Evolutionary conservation across 2,797 vertebrate genomes (phyloP).

Genomic region (Hippopotamyrus pictus): DNA sequence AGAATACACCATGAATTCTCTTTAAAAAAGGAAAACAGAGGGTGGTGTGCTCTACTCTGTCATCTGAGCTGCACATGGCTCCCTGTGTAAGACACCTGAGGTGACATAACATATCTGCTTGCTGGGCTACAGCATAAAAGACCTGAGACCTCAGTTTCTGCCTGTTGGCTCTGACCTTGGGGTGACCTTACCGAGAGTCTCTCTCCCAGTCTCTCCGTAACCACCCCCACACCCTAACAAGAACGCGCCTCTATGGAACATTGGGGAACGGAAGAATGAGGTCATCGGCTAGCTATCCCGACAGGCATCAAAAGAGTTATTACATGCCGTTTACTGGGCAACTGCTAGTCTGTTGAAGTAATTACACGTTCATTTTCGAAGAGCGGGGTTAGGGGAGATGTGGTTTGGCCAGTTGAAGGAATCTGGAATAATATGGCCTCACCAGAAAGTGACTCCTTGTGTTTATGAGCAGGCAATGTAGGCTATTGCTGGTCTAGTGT

Average conservation of each 20-base stretch:
- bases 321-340: conserved; percentile 13
- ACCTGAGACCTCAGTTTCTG: background rate
- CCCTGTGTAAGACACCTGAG: background rate
- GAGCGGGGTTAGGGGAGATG: conserved; percentile 9
- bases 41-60: too few species aligned
- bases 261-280: conserved; percentile 24
- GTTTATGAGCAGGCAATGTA: background rate
- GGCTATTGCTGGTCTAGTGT: background rate
- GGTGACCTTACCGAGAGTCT: background rate
- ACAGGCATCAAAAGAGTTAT: conserved; percentile 28
- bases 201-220: background rate
- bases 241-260: conserved; percentile 11
- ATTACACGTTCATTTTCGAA: conserved; percentile 12
- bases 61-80: background rate
- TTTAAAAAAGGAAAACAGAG: background rate
- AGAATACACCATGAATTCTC: background rate
- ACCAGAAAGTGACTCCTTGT: background rate
- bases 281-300: conserved; percentile 20
- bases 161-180: background rate
- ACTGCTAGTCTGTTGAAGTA: conserved; percentile 13
- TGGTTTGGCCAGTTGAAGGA: conserved; percentile 1
- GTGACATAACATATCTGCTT: background rate
- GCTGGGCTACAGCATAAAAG: background rate
- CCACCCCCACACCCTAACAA: background rate
- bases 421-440: conserved; percentile 21